Percentiles rank a stretch among this genome's conserved stretches.
Evolutionary conservation across 2,888 invertebrate species (phyloP).

Genomic region (Agonopterix arenella): DNA sequence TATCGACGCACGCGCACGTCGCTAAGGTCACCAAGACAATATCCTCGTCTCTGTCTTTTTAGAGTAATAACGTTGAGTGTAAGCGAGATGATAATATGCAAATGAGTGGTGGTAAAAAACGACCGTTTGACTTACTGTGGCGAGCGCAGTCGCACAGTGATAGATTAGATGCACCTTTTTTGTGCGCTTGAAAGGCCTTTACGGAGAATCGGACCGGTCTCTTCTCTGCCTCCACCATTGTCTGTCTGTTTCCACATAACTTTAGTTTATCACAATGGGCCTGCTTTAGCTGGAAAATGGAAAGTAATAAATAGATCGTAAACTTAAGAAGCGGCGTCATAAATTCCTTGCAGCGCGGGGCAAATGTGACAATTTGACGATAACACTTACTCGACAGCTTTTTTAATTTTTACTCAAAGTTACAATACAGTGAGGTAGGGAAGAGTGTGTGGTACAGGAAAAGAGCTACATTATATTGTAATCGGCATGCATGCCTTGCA

Average conservation of each 20-base stretch:
- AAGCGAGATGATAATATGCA: slow-evolving; percentile 43
- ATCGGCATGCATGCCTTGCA: too few relatives aligned
- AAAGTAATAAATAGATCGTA: slow-evolving; percentile 47
- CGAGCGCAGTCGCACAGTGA: slow-evolving; percentile 38
- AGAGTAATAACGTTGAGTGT: slow-evolving; percentile 16
- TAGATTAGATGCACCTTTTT: slow-evolving; percentile 65
- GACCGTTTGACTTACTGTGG: slow-evolving; percentile 51
- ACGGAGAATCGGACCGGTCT: slow-evolving; percentile 36
- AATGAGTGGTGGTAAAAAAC: slow-evolving; percentile 53
- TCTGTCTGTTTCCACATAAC: slow-evolving; percentile 40
- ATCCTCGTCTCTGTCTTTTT: slow-evolving; percentile 30
- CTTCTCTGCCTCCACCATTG: slow-evolving; percentile 33
- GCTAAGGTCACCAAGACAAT: slow-evolving; percentile 45
- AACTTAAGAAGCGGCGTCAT: slow-evolving; percentile 38
- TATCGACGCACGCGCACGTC: slow-evolving; percentile 57
- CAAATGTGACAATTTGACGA: slow-evolving; percentile 32
- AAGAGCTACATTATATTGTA: too few relatives aligned
- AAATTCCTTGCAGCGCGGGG: slow-evolving; percentile 30
- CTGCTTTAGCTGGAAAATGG: slow-evolving; percentile 30
- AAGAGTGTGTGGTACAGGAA: too few relatives aligned
- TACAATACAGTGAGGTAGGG: too few relatives aligned
- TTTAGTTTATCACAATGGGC: slow-evolving; percentile 32
- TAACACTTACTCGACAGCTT: not conserved
- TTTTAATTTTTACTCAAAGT: too few relatives aligned
- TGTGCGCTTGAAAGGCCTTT: slow-evolving; percentile 38